Evolutionary conservation across 2,888 invertebrate species (phyloP).

Genomic region (Pseudococcus longispinus): DNA sequence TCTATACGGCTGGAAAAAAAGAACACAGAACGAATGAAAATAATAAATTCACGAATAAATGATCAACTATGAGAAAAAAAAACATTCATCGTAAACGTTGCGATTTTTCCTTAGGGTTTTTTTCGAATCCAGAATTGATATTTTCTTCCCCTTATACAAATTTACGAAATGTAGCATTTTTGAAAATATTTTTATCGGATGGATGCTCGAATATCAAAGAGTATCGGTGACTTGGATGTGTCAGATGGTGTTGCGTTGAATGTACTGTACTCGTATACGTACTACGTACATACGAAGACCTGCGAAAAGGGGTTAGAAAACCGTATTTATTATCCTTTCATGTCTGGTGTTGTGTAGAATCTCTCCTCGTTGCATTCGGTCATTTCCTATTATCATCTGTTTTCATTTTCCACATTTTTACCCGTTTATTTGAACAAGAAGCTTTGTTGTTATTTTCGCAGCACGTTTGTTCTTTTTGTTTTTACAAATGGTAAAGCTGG

Average conservation of each 20-base stretch:
- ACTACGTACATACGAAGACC: background rate
- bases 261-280: background rate
- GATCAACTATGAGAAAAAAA: background rate
- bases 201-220: background rate
- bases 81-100: background rate
- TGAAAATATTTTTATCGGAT: background rate
- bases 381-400: background rate
- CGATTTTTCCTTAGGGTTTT: background rate
- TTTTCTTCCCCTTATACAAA: background rate
- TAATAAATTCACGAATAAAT: conserved; percentile 8
- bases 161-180: background rate
- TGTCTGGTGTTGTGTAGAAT: background rate
- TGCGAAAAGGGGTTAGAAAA: background rate
- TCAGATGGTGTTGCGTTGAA: background rate
- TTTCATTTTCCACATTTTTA: background rate
- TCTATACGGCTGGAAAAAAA: background rate
- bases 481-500: background rate
- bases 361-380: background rate
- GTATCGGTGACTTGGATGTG: background rate
- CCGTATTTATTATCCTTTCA: background rate
- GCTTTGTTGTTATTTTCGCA: background rate
- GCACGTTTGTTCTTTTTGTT: background rate
- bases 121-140: background rate
- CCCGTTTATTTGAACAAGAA: background rate
- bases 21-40: background rate